phyloP scores from a whole-genome alignment of 2,113 vertebrate species.

The Scopus umbretta region DNA sequence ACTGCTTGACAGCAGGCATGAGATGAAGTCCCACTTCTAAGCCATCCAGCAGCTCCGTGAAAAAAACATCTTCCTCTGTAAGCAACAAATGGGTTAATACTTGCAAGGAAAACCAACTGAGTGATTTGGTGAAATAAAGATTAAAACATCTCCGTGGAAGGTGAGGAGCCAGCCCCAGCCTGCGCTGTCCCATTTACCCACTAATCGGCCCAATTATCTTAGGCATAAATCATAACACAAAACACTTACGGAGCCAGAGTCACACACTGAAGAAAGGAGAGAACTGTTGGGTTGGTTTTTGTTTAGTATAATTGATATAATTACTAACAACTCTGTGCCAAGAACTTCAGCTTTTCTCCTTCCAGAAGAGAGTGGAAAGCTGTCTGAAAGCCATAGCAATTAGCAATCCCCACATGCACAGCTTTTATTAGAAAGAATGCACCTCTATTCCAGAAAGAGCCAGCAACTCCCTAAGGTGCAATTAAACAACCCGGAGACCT shows the following conservation, averaged over 20 bases:
- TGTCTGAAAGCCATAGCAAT: conserved; percentile 60
- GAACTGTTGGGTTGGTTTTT: conserved; percentile 59
- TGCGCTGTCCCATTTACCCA: conserved; percentile 47
- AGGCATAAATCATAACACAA: conserved; percentile 77
- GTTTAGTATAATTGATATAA: conserved; percentile 74
- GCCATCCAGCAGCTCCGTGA: neutral
- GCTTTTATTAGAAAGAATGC: conserved; percentile 59
- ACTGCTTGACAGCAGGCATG: neutral
- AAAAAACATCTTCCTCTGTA: neutral
- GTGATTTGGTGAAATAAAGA: conserved; percentile 31
- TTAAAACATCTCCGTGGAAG: conserved; percentile 32
- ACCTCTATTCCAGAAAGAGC: conserved; percentile 31
- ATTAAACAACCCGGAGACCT: neutral
- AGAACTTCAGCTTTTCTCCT: conserved; percentile 45
- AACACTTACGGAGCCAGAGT: conserved; percentile 61
- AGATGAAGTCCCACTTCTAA: neutral
- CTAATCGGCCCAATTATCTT: conserved; percentile 71
- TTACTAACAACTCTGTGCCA: conserved; percentile 68
- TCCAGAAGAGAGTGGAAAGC: conserved; percentile 13
- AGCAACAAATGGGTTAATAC: neutral
- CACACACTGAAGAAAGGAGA: conserved; percentile 66
- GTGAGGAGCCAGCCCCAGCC: conserved; percentile 63
- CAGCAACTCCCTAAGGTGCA: neutral
- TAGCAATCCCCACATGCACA: conserved; percentile 48
- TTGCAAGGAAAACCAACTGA: conserved; percentile 3